Percentiles rank a stretch among this genome's conserved stretches.
These are phyloP conservation scores for Philonicus albiceps DNA, from an alignment of 2,888 invertebrate genomes.

Conservation along the genomic window DNA sequence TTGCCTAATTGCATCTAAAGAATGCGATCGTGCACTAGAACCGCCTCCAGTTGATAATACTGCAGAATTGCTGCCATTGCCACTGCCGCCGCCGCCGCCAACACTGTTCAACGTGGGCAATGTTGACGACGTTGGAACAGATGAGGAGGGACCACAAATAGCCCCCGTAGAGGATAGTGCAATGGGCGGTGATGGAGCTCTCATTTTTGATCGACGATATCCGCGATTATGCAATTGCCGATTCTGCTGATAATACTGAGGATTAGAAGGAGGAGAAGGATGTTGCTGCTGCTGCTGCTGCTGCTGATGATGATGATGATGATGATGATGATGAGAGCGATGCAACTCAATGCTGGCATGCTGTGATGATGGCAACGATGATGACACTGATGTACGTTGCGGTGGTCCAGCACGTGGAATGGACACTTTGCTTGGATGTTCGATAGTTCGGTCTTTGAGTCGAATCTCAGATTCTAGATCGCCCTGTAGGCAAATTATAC, in stretches of 20 bases:
- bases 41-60: conserved; percentile 32
- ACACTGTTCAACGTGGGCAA: conserved; percentile 25
- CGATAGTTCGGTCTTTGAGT: conserved; percentile 43
- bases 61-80: conserved; percentile 43
- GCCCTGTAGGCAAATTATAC: conserved; percentile 46
- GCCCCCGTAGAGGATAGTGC: conserved; percentile 44
- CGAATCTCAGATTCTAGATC: conserved; percentile 48
- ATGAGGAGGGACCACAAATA: conserved; percentile 25
- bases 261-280: conserved; percentile 39
- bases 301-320: conserved; percentile 22
- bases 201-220: conserved; percentile 58
- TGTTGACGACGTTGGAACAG: conserved; percentile 40
- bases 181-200: conserved; percentile 56
- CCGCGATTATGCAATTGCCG: conserved; percentile 51
- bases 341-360: conserved; percentile 39
- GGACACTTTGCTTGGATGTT: conserved; percentile 44
- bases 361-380: conserved; percentile 50
- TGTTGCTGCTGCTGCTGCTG: too few relatives aligned
- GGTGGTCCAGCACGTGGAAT: conserved; percentile 50
- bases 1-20: conserved; percentile 62
- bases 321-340: conserved; percentile 34
- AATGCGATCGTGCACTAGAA: conserved; percentile 57
- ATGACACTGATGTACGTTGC: conserved; percentile 50
- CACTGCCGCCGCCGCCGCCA: conserved; percentile 46
- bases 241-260: conserved; percentile 49